Evolutionary conservation across 2,888 invertebrate species (phyloP).

Genomic region (Lasiommata megera): DNA sequence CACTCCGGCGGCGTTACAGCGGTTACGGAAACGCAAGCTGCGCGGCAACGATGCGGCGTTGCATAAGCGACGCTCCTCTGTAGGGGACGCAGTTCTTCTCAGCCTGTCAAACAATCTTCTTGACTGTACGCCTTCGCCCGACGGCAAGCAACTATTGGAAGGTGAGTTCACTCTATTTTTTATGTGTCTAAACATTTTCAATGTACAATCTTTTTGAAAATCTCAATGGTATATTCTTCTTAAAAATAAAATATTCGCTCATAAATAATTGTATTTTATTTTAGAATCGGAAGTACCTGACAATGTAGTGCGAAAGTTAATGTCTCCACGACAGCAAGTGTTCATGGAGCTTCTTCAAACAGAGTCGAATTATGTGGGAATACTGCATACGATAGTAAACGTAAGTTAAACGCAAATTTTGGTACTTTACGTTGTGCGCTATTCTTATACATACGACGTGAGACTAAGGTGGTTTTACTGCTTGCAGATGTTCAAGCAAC

Average conservation of each 20-base stretch:
- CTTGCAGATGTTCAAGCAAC: conserved; percentile 94
- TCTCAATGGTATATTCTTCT: neutral
- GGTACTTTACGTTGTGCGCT: no score
- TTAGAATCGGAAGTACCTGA: conserved; percentile 80
- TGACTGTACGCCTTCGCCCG: conserved; percentile 93
- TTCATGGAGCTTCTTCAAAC: conserved; percentile 97
- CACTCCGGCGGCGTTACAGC: conserved; percentile 69
- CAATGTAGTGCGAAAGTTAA: conserved; percentile 84
- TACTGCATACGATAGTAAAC: conserved; percentile 95
- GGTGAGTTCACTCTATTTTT: conserved; percentile 43
- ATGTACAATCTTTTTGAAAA: no score
- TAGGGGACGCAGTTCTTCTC: conserved; percentile 91
- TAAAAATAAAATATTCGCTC: neutral
- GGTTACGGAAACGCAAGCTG: conserved; percentile 91
- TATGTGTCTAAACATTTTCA: no score
- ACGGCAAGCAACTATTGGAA: conserved; percentile 82
- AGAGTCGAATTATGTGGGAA: conserved; percentile 98
- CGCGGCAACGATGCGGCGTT: conserved; percentile 78
- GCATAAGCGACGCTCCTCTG: conserved; percentile 91
- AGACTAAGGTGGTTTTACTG: no score
- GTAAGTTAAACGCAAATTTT: conserved; percentile 82
- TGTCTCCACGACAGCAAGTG: conserved; percentile 90
- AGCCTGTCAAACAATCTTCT: conserved; percentile 94
- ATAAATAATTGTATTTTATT: neutral
- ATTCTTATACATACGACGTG: no score